A percentile compares a stretch with the other conserved stretches of the same genome.
Evolutionary conservation across 2,113 vertebrate species (phyloP).

Genomic region (Rhea americana): DNA sequence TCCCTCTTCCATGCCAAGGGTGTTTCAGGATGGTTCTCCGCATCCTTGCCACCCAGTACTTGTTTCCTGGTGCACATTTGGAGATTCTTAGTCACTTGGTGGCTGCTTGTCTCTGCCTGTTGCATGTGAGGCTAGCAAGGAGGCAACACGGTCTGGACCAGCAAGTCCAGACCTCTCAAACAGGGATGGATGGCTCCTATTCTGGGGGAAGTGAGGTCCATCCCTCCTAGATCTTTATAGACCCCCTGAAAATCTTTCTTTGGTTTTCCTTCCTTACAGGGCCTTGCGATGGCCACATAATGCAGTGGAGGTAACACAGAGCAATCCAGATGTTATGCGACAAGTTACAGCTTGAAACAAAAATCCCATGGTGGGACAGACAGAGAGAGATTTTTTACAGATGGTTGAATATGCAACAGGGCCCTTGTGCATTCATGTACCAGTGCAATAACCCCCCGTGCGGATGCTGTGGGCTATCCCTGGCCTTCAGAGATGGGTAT

Average conservation of each 20-base stretch:
- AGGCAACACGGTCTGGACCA: not conserved
- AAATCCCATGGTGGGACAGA: not conserved
- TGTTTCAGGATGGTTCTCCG: not conserved
- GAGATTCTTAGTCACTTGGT: not conserved
- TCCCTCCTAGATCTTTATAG: not conserved
- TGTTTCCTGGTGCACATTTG: not conserved
- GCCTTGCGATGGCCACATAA: not conserved
- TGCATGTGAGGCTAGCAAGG: not conserved
- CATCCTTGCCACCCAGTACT: not conserved
- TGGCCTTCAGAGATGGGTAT: not conserved
- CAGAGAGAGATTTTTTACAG: not conserved
- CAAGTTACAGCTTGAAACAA: not conserved
- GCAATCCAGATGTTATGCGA: not conserved
- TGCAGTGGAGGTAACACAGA: not conserved
- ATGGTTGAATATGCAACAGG: not conserved
- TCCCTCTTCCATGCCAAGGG: rapidly evolving
- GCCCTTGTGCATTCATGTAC: not conserved
- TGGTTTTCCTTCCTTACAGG: not conserved
- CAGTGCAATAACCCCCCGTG: not conserved
- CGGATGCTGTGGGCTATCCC: not conserved
- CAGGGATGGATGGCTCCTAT: rapidly evolving
- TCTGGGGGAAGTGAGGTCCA: not conserved
- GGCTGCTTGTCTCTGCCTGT: not conserved
- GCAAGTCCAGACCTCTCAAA: not conserved
- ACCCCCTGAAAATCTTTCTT: not conserved